These are phyloP conservation scores for Radopholus similis DNA, from an alignment of 1,140 invertebrate species.

Conservation along the genomic window DNA sequence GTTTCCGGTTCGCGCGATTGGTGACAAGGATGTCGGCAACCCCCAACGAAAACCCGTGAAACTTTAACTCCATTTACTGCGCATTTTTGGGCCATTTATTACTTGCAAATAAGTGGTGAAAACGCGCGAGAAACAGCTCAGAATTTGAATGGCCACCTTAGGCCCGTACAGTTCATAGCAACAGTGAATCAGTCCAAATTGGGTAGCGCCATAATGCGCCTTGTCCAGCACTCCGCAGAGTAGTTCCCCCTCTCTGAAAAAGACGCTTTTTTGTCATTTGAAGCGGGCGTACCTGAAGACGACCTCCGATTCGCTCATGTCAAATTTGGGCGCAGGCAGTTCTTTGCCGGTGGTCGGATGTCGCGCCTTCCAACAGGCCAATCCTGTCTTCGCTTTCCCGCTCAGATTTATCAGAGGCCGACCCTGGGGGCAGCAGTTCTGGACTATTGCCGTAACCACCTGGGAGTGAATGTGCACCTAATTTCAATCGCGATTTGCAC, in stretches of 20 bases:
- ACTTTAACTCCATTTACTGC: conserved; percentile 32
- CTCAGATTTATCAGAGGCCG: conserved; percentile 73
- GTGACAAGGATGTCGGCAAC: conserved; percentile 87
- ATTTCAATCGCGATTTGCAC: not conserved
- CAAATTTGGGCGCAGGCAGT: conserved; percentile 57
- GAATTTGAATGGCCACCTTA: conserved; percentile 71
- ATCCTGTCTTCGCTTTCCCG: conserved; percentile 77
- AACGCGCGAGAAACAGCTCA: conserved; percentile 83
- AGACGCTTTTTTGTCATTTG: not conserved
- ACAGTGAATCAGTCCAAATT: conserved; percentile 73
- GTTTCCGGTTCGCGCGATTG: conserved; percentile 69
- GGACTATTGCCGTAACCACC: conserved; percentile 66
- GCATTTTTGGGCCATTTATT: not conserved
- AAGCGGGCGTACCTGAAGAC: conserved; percentile 66
- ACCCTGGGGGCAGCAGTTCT: conserved; percentile 77
- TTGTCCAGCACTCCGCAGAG: conserved; percentile 93
- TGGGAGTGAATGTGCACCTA: conserved; percentile 29
- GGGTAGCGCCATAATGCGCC: conserved; percentile 87
- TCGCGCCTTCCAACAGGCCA: conserved; percentile 63
- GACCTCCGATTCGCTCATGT: conserved; percentile 85
- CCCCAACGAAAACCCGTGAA: conserved; percentile 85
- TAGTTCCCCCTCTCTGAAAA: conserved; percentile 72
- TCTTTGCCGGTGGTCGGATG: conserved; percentile 24
- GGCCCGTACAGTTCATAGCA: conserved; percentile 79
- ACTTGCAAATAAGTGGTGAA: conserved; percentile 85